These are phyloP conservation scores for Plagodis pulveraria DNA, from an alignment of 2,888 invertebrate genomes.

Conservation along the genomic window DNA sequence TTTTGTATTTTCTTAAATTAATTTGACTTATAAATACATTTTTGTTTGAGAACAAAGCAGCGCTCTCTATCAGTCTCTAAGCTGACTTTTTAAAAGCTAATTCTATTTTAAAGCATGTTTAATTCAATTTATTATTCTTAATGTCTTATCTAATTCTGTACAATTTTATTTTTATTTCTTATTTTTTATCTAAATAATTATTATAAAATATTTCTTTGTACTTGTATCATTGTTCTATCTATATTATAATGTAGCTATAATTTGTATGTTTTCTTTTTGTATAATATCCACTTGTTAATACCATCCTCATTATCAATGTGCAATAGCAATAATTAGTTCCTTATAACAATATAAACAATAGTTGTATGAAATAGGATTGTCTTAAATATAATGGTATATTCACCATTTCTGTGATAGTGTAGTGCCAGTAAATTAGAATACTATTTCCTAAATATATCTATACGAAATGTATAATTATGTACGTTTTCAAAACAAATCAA, in stretches of 20 bases:
- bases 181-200: too few species aligned
- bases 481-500: too few species aligned
- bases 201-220: background rate
- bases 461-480: too few species aligned
- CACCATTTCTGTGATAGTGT: constrained; percentile 60
- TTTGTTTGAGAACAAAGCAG: too few species aligned
- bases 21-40: constrained; percentile 2
- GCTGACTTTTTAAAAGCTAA: too few species aligned
- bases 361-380: background rate
- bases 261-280: too few species aligned
- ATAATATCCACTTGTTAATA: too few species aligned
- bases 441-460: constrained; percentile 33
- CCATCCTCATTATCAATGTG: too few species aligned
- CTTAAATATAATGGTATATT: background rate
- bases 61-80: too few species aligned
- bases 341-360: background rate
- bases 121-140: background rate
- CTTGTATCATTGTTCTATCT: background rate
- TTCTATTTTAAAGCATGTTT: too few species aligned
- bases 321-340: background rate
- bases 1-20: constrained; percentile 1
- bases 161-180: background rate
- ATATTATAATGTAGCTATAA: too few species aligned
- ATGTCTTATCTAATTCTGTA: background rate
- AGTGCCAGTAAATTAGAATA: constrained; percentile 63